Base-by-base conservation (phyloP, 2,888 invertebrate genomes). In the Eremobia ochroleuca region DNA sequence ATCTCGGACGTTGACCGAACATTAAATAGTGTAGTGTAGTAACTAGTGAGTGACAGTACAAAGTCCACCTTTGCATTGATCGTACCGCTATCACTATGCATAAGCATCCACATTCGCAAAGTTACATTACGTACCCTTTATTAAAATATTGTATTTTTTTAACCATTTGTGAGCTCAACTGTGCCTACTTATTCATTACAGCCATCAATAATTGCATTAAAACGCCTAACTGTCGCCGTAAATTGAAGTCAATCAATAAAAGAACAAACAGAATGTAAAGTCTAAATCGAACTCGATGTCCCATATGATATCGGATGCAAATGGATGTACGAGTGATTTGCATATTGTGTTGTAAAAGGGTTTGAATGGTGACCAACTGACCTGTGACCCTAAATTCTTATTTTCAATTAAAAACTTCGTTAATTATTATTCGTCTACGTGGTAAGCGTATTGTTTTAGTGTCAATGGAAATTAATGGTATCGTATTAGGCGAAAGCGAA, bases 271-370 rank as follows among this genome's bases (percentile, higher is more conserved):
- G 73, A 81, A 76, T 71, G 73, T 74, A 79, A 81, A 79, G 58
- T 66, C 28, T 58, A 62, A 82, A 72, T 75, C 40, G 28, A 73
- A 81, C 76, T 76, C 74, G 67, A 76, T 75, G 73, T 85, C 74
- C 77, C 83, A 82, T 85, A 83, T 86, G 79, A 88, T 88, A 90
- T 87, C 80, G 62, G 76, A 92, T 92, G 90, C 86, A 92, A 92
- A 92, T 93, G 75, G 68, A 92, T 91, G 90, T 91, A 89, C 82
- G 87, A 85, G 82, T 86, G 69, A 92, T 93, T 93, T 91, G 88
- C 92, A 92, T 94, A 90, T 85, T 85, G 82, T 83, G 85, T 83
- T 81, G 86, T 85, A 86, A 83, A 87, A 82, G 79, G 81, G 85
- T 86, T 88, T 90, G 85, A 90, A 90, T 89, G 85, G 86, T 88